These are phyloP conservation scores for Onychomys arenicola DNA, from an alignment of 2,797 vertebrate genomes.

Conservation along the genomic window DNA sequence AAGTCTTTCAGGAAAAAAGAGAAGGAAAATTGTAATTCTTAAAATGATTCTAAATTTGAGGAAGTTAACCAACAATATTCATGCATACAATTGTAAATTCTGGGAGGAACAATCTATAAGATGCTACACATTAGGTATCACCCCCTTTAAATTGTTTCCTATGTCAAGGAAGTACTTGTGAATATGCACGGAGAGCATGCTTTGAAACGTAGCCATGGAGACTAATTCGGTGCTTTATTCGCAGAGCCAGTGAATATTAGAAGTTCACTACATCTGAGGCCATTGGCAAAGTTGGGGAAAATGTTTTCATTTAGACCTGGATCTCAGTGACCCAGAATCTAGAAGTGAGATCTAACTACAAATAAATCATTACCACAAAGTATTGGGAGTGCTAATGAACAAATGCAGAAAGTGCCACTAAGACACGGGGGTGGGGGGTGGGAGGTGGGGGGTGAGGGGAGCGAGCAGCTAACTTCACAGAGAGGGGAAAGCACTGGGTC, in stretches of 20 bases:
- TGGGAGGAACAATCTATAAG: background rate
- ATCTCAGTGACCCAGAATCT: background rate
- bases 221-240: conserved; percentile 47
- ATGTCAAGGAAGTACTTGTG: background rate
- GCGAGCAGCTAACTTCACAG: background rate
- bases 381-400: conserved; percentile 11
- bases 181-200: conserved; percentile 17
- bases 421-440: too few relatives aligned
- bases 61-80: conserved; percentile 33
- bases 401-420: background rate
- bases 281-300: background rate
- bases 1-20: conserved; percentile 22
- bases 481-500: background rate
- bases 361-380: conserved; percentile 1
- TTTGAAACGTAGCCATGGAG: conserved; percentile 50
- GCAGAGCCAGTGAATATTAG: background rate
- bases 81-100: background rate
- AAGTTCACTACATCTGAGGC: background rate
- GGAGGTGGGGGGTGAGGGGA: too few relatives aligned
- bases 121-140: background rate
- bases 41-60: conserved; percentile 69
- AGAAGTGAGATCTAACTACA: conserved; percentile 28
- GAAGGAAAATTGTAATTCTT: conserved; percentile 72
- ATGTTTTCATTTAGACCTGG: conserved; percentile 15
- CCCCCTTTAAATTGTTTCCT: background rate